Percentiles rank a stretch among this genome's conserved stretches.
Conservation (phyloP, 2,888 invertebrate genomes). For the Andrena bicolor region DNA sequence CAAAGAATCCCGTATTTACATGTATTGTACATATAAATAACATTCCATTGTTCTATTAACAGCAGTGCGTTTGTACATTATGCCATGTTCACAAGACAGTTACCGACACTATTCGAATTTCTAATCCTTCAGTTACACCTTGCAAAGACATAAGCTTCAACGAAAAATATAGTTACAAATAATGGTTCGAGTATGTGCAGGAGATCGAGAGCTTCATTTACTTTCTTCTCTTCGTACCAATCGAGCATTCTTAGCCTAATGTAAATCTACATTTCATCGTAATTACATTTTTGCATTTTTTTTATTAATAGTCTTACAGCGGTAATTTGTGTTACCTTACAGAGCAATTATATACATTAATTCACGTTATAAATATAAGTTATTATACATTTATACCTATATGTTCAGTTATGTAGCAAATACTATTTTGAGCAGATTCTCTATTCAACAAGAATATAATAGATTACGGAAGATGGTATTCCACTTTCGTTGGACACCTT, state of each 20-base stretch:
- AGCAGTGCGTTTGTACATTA: slow-evolving; percentile 21
- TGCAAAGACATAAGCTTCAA: not conserved
- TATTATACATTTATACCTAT: slow-evolving; percentile 75
- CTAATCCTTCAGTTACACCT: not conserved
- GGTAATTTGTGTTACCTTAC: slow-evolving; percentile 63
- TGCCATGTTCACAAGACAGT: not conserved
- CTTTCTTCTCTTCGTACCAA: slow-evolving; percentile 30
- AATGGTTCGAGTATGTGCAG: slow-evolving; percentile 15
- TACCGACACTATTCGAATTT: not conserved
- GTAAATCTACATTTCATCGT: slow-evolving; percentile 68
- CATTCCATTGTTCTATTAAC: slow-evolving; percentile 21
- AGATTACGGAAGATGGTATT: slow-evolving; percentile 40
- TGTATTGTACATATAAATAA: slow-evolving; percentile 33
- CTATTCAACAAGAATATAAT: slow-evolving; percentile 61
- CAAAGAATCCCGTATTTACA: slow-evolving; percentile 30
- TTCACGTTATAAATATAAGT: slow-evolving; percentile 79
- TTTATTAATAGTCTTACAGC: slow-evolving; percentile 64
- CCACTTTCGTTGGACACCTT: slow-evolving; percentile 31
- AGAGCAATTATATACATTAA: slow-evolving; percentile 77
- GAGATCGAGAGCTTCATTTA: slow-evolving; percentile 50
- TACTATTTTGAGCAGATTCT: slow-evolving; percentile 77
- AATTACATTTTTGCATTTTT: slow-evolving; percentile 71
- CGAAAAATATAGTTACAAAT: slow-evolving; percentile 23
- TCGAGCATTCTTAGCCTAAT: slow-evolving; percentile 48
- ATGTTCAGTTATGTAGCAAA: slow-evolving; percentile 67